Evolutionary conservation across 1,140 invertebrate genomes (phyloP), one percentile per base, ranked within the genome.

Genomic region (Gryllus bimaculatus): DNA sequence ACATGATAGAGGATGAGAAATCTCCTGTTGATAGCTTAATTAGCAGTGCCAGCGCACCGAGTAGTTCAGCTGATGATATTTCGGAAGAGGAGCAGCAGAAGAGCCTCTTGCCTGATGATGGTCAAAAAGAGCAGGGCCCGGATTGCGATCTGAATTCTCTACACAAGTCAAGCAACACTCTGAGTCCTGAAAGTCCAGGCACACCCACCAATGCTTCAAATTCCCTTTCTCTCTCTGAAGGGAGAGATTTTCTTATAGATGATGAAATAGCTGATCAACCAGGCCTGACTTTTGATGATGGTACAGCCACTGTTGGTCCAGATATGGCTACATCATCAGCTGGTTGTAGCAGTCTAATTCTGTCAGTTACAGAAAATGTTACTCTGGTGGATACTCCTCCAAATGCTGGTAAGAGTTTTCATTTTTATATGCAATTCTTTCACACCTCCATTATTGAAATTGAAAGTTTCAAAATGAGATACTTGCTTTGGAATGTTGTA

Each of bases 251-350:
- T 86, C 90, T 94, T 74, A 94, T 94, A 80, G 95, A 96, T 83
- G 95, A 96, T 82, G 95, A 96, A 85, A 96, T 96, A 76, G 93
- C 93, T 13, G 95, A 96, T 86, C 95, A 96, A 84, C 95, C 95
- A 12, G 94, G 91, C 0, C 85, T 96, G 77, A 88, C 94, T 5
- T 94, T 95, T 83, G 90, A 92, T 83, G 91, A 79, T 74, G 78
- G 78, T 48, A 77, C 76, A 54, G 47, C n/a, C 8, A 74, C 13
- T 66, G 78, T 47, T 49, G 75, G 75, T 18, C 47, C 75, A 20
- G 74, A 79, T 13, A 48, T 75, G 73, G 26, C 39, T 47, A 48
- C 79, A 66, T 75, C 74, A 8, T 73, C 79, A 21, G 79, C 73
- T 54, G 79, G 79, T 20, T 78, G 77, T 18, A 78, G 47, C 73